Evolutionary conservation across 2,797 vertebrate genomes (phyloP).

Genomic region (Pangasius sanitwongsei): DNA sequence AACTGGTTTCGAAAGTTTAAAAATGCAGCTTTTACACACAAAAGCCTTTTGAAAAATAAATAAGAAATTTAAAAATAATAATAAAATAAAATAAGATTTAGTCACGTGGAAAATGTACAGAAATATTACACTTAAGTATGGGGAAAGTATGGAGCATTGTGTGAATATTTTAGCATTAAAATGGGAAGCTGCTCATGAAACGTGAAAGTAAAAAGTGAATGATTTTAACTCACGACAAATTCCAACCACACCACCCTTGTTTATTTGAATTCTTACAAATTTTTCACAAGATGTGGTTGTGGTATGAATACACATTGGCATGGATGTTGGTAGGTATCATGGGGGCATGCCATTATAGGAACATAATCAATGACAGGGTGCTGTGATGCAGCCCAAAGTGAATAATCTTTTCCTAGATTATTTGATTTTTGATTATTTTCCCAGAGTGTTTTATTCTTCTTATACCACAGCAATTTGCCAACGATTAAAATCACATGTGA

Average conservation of each 20-base stretch:
- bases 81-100: not conserved
- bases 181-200: no score
- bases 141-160: no score
- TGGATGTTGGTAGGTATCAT: not conserved
- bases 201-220: no score
- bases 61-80: not conserved
- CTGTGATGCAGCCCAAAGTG: no score
- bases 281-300: not conserved
- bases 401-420: no score
- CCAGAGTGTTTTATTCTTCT: no score
- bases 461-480: not conserved
- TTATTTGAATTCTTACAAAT: not conserved
- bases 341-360: not conserved
- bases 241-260: not conserved
- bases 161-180: no score
- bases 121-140: no score
- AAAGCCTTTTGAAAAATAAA: not conserved
- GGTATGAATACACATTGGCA: not conserved
- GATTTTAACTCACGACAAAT: not conserved
- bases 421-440: no score
- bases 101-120: not conserved
- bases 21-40: not conserved
- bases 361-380: not conserved
- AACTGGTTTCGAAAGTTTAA: not conserved
- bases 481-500: not conserved